phyloP scores from a whole-genome alignment of 2,888 invertebrate species.

The Leucophenga maculata region DNA sequence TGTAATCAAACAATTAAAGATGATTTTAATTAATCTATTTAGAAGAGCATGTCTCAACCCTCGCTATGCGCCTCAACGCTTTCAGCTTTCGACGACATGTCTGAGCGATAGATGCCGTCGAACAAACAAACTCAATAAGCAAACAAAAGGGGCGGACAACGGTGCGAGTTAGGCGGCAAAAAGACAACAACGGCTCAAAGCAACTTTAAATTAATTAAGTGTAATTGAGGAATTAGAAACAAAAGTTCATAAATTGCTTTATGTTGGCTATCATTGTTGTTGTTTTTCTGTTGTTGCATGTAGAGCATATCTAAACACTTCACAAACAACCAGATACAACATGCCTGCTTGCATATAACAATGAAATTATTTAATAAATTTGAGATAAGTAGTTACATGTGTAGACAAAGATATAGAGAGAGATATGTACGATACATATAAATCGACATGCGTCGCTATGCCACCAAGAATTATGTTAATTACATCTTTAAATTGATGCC shows the following conservation, averaged over 20 bases:
- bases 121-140: slow-evolving; percentile 32
- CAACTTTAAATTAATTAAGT: slow-evolving; percentile 65
- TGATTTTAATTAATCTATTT: slow-evolving; percentile 65
- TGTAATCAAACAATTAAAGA: slow-evolving; percentile 65
- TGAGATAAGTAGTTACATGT: slow-evolving; percentile 48
- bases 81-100: slow-evolving; percentile 21
- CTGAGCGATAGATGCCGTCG: not conserved
- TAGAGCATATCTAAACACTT: slow-evolving; percentile 13
- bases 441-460: not conserved
- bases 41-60: slow-evolving; percentile 46
- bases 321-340: slow-evolving; percentile 25
- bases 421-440: not conserved
- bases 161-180: slow-evolving; percentile 30
- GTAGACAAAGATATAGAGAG: not conserved
- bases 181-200: slow-evolving; percentile 37
- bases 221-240: slow-evolving; percentile 63
- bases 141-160: slow-evolving; percentile 12
- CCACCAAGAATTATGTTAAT: slow-evolving; percentile 21
- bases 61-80: slow-evolving; percentile 1
- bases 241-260: slow-evolving; percentile 57
- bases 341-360: slow-evolving; percentile 50
- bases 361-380: slow-evolving; percentile 63
- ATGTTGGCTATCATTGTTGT: not conserved
- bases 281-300: slow-evolving; percentile 5
- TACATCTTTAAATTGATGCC: slow-evolving; percentile 12